Evolutionary conservation across 2,113 vertebrate genomes (phyloP).

Genomic region (Epinephelus moara): DNA sequence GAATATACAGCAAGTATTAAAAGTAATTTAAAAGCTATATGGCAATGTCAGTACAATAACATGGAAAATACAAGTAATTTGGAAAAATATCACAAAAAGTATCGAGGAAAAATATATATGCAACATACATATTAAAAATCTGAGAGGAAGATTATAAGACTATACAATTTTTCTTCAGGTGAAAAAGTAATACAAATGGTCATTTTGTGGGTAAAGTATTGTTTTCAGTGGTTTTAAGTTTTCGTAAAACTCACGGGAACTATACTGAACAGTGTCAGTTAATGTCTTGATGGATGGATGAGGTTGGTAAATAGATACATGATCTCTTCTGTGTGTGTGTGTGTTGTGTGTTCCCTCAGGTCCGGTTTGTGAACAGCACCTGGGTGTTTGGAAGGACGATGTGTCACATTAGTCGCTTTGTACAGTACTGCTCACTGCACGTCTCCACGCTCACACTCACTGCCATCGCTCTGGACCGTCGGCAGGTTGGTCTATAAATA

Average conservation of each 20-base stretch:
- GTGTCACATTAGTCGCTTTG: conserved; percentile 96
- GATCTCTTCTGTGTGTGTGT: conserved; percentile 11
- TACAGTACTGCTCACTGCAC: conserved; percentile 95
- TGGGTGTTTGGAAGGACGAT: conserved; percentile 95
- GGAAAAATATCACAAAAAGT: too few species aligned
- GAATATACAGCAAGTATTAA: too few species aligned
- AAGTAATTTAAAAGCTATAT: too few species aligned
- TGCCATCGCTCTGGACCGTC: conserved; percentile 93
- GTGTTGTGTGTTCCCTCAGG: conserved; percentile 78
- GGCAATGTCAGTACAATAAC: too few species aligned
- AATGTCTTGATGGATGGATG: background rate
- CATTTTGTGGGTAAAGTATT: too few species aligned
- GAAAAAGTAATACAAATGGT: too few species aligned
- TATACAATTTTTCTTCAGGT: too few species aligned
- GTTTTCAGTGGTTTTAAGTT: background rate
- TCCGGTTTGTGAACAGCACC: conserved; percentile 94
- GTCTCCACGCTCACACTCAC: conserved; percentile 94
- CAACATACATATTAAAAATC: too few species aligned
- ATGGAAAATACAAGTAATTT: too few species aligned
- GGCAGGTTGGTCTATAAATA: conserved; percentile 87
- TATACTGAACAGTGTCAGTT: background rate
- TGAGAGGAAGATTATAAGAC: too few species aligned
- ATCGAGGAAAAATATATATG: too few species aligned
- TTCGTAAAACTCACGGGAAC: background rate
- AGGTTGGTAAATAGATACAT: background rate